Evolutionary conservation across 2,888 invertebrate genomes (phyloP).

Genomic region (Omphaloscelis lunosa): DNA sequence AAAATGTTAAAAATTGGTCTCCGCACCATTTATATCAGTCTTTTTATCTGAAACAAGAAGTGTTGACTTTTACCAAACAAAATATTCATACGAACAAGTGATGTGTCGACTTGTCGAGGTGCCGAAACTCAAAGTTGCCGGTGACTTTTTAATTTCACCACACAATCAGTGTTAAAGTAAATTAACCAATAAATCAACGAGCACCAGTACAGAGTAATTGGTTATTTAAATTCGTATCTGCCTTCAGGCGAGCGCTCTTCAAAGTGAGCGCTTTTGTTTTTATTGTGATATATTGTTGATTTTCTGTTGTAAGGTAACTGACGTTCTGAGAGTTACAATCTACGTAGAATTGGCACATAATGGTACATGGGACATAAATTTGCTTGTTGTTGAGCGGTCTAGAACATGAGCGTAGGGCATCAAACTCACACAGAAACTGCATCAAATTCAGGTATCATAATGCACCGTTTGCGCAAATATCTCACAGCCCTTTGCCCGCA

Average conservation of each 20-base stretch:
- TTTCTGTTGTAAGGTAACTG: slow-evolving; percentile 42
- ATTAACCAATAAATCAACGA: slow-evolving; percentile 74
- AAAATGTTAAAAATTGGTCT: background rate
- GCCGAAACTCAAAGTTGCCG: slow-evolving; percentile 60
- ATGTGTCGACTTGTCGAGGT: slow-evolving; percentile 45
- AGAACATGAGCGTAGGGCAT: background rate
- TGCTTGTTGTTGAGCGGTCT: background rate
- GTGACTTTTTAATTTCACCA: slow-evolving; percentile 72
- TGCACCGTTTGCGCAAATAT: background rate
- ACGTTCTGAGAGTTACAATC: background rate
- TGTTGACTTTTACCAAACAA: slow-evolving; percentile 62
- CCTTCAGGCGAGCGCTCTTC: slow-evolving; percentile 59
- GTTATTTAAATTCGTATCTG: slow-evolving; percentile 74
- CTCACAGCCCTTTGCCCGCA: background rate
- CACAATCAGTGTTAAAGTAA: slow-evolving; percentile 73
- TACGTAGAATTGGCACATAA: background rate
- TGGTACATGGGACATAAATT: background rate
- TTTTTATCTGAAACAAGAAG: slow-evolving; percentile 33
- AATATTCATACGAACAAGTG: slow-evolving; percentile 47
- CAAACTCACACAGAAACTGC: background rate
- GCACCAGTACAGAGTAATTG: slow-evolving; percentile 69
- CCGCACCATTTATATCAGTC: background rate
- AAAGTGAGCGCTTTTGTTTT: slow-evolving; percentile 51
- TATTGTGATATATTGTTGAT: slow-evolving; percentile 61
- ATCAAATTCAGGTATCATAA: background rate